Percentiles rank a stretch among this genome's conserved stretches.
Conservation (phyloP, 2,797 vertebrate genomes). For the Chiloscyllium punctatum region DNA sequence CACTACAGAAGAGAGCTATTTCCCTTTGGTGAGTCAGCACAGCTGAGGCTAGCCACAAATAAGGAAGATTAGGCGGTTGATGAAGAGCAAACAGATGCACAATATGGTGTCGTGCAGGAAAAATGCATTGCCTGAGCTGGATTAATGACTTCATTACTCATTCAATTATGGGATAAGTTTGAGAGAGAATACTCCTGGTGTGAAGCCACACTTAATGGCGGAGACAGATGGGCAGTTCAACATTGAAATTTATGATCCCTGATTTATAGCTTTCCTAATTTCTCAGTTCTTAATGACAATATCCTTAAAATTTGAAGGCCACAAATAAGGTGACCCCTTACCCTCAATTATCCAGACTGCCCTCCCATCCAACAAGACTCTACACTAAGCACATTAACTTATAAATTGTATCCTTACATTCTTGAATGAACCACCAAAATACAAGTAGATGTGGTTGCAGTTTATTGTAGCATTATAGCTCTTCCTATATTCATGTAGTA, state of each 20-base stretch:
- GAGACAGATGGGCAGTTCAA: not conserved
- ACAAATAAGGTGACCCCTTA: not conserved
- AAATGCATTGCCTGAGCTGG: not conserved
- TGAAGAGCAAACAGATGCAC: not conserved
- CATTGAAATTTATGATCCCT: not conserved
- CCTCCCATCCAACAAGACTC: not conserved
- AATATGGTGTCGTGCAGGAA: not conserved
- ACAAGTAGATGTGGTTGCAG: not conserved
- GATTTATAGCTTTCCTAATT: not conserved
- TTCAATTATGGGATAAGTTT: not conserved
- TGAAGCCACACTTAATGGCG: not conserved
- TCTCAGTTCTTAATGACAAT: not conserved
- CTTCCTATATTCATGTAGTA: no score
- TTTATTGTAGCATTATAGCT: not conserved
- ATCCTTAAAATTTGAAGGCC: not conserved
- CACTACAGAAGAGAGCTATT: not conserved
- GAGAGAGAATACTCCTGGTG: not conserved
- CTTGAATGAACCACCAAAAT: not conserved
- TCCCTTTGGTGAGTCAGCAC: not conserved
- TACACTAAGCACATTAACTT: not conserved
- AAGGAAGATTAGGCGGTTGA: not conserved
- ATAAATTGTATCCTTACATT: not conserved
- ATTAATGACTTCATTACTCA: no score
- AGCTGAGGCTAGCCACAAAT: not conserved
- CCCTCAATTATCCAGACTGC: not conserved